Evolutionary conservation across 1,140 invertebrate species (phyloP), one percentile per base, ranked within the genome.

Genomic region (Trachelipus rathkii): DNA sequence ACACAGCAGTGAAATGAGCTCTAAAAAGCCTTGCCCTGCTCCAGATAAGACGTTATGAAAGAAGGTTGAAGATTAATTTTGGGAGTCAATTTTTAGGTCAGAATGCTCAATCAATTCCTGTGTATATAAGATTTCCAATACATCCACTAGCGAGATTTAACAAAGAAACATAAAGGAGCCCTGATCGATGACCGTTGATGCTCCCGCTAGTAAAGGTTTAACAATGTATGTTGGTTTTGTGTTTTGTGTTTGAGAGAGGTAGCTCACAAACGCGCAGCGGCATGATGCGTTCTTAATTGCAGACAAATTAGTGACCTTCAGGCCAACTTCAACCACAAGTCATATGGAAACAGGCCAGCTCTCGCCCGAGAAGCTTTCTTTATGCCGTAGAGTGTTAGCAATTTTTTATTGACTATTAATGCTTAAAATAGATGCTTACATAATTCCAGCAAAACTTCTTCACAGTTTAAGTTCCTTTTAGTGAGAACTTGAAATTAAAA

Each of bases 121-220:
- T 99, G 44, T 99, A 99, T 85, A 95, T 99, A n/a, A 10, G 98
- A 99, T 85, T 96, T 95, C 6, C 89, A 90, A 83, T 95, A 92
- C 10, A 91, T 89, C n/a, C n/a, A n/a, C n/a, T n/a, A n/a, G n/a
- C n/a, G 84, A 92, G n/a, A 93, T 83, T 85, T 90, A 8, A 94
- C 92, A 0, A 91, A 92, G 81, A 90, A 93, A 93, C 85, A 89
- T 95, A 85, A 89, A 90, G n/a, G 78, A 90, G 90, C 71, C 90
- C 92, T 11, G 93, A 95, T 86, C 88, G 96, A 82, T 99, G 91
- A 95, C 92, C 81, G 99, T 99, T 86, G 97, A 99, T 84, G 92
- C 96, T 84, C 97, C 97, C 70, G 94, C 95, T 84, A n/a, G 95
- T 97, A 87, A 86, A n/a, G n/a, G 87, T n/a, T 1, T 10, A 75